A percentile compares a stretch with the other conserved stretches of the same genome.
phyloP scores from a whole-genome alignment of 2,113 vertebrate genomes.

The Varanus salvator region DNA sequence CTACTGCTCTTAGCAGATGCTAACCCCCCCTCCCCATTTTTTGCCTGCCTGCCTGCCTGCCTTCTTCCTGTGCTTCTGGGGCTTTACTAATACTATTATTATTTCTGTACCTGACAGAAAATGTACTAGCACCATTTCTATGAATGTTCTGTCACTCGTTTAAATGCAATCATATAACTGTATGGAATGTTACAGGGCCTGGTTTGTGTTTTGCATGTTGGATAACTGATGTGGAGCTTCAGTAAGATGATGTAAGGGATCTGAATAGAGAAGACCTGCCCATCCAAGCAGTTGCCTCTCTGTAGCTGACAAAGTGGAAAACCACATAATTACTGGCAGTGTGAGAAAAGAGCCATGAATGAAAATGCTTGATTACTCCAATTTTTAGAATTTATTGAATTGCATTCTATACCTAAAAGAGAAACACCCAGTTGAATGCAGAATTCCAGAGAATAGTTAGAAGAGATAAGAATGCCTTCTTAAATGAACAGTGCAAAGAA shows the following conservation, averaged over 20 bases:
- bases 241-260: neutral
- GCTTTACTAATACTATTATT: slow-evolving; percentile 9
- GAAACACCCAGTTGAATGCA: too few species aligned
- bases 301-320: neutral
- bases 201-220: neutral
- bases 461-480: too few species aligned
- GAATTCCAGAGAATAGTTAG: too few species aligned
- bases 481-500: too few species aligned
- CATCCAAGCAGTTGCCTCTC: neutral
- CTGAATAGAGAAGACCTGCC: neutral
- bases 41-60: too few species aligned
- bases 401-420: too few species aligned
- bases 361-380: too few species aligned
- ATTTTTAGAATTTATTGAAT: too few species aligned
- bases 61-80: slow-evolving; percentile 1
- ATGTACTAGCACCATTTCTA: neutral
- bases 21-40: neutral
- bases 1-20: slow-evolving; percentile 39
- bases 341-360: too few species aligned
- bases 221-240: neutral
- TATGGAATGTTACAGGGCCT: neutral
- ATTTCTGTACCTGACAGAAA: slow-evolving; percentile 47
- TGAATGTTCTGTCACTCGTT: too few species aligned
- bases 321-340: too few species aligned
- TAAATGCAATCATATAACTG: too few species aligned